phyloP scores from a whole-genome alignment of 2,888 invertebrate species.

The Vandiemenella viatica region DNA sequence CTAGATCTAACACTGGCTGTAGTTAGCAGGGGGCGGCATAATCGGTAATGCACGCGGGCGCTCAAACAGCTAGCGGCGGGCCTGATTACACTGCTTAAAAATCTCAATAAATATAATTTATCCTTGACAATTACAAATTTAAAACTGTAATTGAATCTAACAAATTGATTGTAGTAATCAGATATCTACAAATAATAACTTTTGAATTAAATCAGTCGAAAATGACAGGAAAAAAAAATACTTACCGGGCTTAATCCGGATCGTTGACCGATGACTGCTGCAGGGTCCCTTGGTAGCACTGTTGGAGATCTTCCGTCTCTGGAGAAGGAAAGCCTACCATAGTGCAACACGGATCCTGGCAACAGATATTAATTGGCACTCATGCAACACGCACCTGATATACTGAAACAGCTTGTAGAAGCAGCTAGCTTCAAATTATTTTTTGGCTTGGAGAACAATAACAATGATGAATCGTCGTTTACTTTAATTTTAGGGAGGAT shows the following conservation, averaged over 20 bases:
- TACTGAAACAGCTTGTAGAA: neutral
- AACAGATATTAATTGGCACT: neutral
- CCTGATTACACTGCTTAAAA: too few species aligned
- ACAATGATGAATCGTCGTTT: neutral
- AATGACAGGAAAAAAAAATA: too few species aligned
- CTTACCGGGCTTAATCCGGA: conserved; percentile 23
- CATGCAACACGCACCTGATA: neutral
- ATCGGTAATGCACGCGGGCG: too few species aligned
- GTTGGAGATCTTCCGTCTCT: conserved; percentile 23
- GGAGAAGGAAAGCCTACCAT: conserved; percentile 26
- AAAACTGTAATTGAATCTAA: too few species aligned
- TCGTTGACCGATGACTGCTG: conserved; percentile 24
- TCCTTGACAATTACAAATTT: too few species aligned
- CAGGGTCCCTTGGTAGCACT: conserved; percentile 22
- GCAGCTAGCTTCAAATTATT: neutral
- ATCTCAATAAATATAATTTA: too few species aligned
- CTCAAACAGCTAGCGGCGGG: too few species aligned
- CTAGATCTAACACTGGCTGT: too few species aligned
- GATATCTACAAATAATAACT: too few species aligned
- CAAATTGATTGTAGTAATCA: too few species aligned
- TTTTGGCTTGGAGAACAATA: neutral
- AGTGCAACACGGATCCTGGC: conserved; percentile 27
- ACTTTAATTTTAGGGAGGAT: neutral
- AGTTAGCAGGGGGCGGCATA: too few species aligned
- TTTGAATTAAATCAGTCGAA: too few species aligned